Percentiles rank a stretch among this genome's conserved stretches.
Conservation (phyloP, 2,888 invertebrate genomes). For the Lissocephala sabroskyi region DNA sequence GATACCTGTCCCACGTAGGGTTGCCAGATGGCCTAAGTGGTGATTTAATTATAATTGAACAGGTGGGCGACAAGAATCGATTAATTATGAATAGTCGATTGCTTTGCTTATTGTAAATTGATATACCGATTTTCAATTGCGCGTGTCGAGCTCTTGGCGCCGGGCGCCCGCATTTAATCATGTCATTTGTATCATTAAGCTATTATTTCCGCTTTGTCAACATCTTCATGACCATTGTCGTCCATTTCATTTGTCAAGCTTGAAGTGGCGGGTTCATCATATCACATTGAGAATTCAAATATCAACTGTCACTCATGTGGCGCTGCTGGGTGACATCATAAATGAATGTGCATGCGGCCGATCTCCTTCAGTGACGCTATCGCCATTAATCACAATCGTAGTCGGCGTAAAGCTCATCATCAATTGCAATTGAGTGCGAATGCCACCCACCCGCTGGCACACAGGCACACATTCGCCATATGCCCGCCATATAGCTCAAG, state of each 20-base stretch:
- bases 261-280: conserved; percentile 24
- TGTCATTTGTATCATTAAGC: conserved; percentile 52
- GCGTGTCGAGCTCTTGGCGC: too few relatives aligned
- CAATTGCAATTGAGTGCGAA: conserved; percentile 36
- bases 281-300: conserved; percentile 27
- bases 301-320: conserved; percentile 39
- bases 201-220: conserved; percentile 51
- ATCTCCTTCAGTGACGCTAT: conserved; percentile 55
- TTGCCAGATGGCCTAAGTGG: too few relatives aligned
- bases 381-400: conserved; percentile 59
- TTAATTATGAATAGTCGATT: too few relatives aligned
- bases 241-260: not conserved
- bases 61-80: too few relatives aligned
- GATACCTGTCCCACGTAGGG: too few relatives aligned
- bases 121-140: too few relatives aligned
- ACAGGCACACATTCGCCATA: conserved; percentile 1
- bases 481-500: not conserved
- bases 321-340: conserved; percentile 43
- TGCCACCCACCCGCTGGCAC: conserved; percentile 33
- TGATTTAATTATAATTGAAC: too few relatives aligned
- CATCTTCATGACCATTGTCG: not conserved
- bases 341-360: conserved; percentile 34
- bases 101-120: too few relatives aligned
- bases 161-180: too few relatives aligned
- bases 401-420: conserved; percentile 22